Evolutionary conservation across 2,113 vertebrate genomes (phyloP), one percentile per base, ranked within the genome.

Genomic region (Engystomops pustulosus): DNA sequence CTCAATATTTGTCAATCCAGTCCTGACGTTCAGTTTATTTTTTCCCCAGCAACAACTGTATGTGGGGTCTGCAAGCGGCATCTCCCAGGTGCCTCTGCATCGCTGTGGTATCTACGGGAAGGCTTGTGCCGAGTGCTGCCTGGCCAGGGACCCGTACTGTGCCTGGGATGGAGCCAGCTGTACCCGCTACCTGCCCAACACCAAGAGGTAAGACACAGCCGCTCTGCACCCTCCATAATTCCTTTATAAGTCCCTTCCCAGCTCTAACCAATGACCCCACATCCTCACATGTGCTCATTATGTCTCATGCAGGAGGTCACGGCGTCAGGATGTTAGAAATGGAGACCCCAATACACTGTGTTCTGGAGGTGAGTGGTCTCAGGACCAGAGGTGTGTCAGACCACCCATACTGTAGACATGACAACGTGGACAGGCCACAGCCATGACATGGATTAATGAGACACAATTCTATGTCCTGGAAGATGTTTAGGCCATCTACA

Each of bases 131-230:
- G 98, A 99, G 87, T 99, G 98, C 93, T 99, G 98, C 89, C 91
- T 99, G 87, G 97, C 98, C n/a, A 91, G 97, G 18, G 98, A 99
- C 87, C 98, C 98, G 0, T 99, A 99, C 88, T 99, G 98, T 0
- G 98, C 97, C 85, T 99, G 98, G 98, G 97, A 99, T 0, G 98
- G 98, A 74, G 95, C 88, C 0, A 49, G 92, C 55, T 99, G 98
- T 88, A 99, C 97, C 3, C 96, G 97, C 87, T 99, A 98, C 27
- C 72, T 84, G 23, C 82, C 82, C 32, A 84, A 78, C 72, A 84
- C 72, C 17, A 84, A 84, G 45, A 38, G 82, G 82, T 78, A 51
- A 84, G 58, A 15, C 34, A 65, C n/a, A n/a, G n/a, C 9, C 15
- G 11, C 38, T 41, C 38, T 8, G 4, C 38, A 41, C 8, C 38